These are phyloP conservation scores for Heliocidaris tuberculata DNA, from an alignment of 35 echinoderm and acorn worm genomes.

Conservation along the genomic window DNA sequence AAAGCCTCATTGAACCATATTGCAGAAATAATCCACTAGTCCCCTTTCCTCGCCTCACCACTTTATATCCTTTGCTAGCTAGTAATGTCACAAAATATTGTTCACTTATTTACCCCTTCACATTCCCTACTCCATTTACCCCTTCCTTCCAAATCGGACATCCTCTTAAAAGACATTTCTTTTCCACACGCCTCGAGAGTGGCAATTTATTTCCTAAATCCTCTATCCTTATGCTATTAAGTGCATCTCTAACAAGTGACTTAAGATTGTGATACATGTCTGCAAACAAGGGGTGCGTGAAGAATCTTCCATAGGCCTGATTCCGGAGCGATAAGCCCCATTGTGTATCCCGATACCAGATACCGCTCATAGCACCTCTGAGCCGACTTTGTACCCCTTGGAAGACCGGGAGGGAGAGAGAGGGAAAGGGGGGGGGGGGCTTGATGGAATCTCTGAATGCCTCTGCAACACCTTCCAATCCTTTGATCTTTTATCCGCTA, in stretches of 20 bases:
- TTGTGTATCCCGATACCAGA: not conserved
- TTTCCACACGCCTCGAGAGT: not conserved
- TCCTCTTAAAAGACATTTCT: not conserved
- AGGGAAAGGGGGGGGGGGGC: not conserved
- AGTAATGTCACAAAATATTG: not conserved
- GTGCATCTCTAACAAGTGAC: slow-evolving; percentile 1
- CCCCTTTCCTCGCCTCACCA: not conserved
- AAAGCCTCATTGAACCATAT: not conserved
- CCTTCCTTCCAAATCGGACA: not conserved
- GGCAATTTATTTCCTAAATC: slow-evolving; percentile 11
- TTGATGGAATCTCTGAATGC: not conserved
- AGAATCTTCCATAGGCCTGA: not conserved
- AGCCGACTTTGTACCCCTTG: not conserved
- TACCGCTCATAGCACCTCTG: not conserved
- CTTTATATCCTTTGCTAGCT: not conserved
- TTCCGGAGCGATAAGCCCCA: not conserved
- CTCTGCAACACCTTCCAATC: not conserved
- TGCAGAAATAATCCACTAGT: not conserved
- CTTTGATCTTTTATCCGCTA: not conserved
- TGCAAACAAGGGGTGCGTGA: not conserved
- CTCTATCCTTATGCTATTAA: not conserved
- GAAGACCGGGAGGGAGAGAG: not conserved
- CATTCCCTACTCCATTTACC: not conserved
- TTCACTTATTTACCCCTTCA: not conserved
- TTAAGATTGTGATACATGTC: slow-evolving; percentile 18